Base-by-base conservation (phyloP, 2,888 invertebrate species). In the Homarus gammarus region DNA sequence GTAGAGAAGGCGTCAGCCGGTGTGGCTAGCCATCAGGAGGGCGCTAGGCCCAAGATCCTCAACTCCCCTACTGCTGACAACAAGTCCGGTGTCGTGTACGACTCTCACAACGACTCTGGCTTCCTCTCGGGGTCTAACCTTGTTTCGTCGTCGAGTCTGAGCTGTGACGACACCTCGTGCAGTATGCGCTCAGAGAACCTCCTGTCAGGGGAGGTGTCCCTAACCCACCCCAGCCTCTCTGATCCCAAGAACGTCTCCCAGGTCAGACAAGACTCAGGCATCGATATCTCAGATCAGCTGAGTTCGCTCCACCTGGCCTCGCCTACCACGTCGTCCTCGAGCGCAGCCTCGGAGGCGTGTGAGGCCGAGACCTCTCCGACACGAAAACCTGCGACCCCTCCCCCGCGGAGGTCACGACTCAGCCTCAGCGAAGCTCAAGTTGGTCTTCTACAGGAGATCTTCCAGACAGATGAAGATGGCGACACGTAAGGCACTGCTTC, bases 401-500 rank as follows among this genome's bases (percentile, higher is more conserved):
- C 77, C 0, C 68, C 88, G 27, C 83, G 83, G 0, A 64, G 84
- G 27, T 70, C 78, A 8, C 81, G 81, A 27, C 72, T 91, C 6
- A 88, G 82, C 22, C 88, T 91, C 1, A 88, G 84, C 49, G 82
- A 87, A 33, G 86, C 77, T n/a, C 91, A 92, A 18, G 81, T 91
- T 2, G 75, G 87, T 31, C 83, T 92, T 33, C 86, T 92, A 1
- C 85, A 88, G 83, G 92, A 92, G 84, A 90, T 92, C 33, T 91
- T 92, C 86, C 78, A 86, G 81, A 88, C 79, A n/a, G 92, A 92
- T 79, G 90, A 90, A 40, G 93, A 93, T 88, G 98, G 97, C 92
- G 97, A 98, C 94, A 97, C 97, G 97, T 97, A 95, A 97, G 97
- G n/a, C n/a, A 85, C 40, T n/a, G n/a, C n/a, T n/a, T n/a, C n/a